Conservation (phyloP, 2,113 vertebrate genomes). For the Bungarus multicinctus region DNA sequence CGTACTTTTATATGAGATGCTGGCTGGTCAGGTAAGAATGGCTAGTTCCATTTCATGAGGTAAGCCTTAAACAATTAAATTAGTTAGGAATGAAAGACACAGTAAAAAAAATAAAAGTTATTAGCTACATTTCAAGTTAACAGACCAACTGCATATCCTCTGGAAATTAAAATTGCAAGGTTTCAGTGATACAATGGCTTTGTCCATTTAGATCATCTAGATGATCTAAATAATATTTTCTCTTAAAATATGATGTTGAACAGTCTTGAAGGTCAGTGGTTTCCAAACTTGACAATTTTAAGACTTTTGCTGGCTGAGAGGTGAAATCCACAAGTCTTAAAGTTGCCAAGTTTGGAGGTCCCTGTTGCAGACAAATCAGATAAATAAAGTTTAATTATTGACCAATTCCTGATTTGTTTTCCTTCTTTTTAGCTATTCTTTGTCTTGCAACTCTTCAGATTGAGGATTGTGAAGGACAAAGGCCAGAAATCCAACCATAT, state of each 20-base stretch:
- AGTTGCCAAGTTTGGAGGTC: background rate
- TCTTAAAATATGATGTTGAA: background rate
- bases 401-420: background rate
- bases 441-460: background rate
- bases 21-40: constrained; percentile 91
- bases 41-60: background rate
- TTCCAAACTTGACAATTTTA: background rate
- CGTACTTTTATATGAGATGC: constrained; percentile 95
- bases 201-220: background rate
- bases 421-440: background rate
- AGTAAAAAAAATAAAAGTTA: background rate
- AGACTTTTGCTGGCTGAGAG: background rate
- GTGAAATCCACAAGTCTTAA: background rate
- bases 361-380: background rate
- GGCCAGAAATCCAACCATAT: background rate
- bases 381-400: background rate
- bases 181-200: background rate
- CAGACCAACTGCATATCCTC: fast-evolving
- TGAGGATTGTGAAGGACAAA: background rate
- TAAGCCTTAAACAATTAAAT: background rate
- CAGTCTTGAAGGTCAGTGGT: background rate
- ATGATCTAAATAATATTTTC: background rate
- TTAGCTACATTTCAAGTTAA: background rate
- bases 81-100: background rate
- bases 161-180: constrained; percentile 24